These are phyloP conservation scores for Octomys mimax DNA, from an alignment of 2,797 vertebrate species.

Conservation along the genomic window DNA sequence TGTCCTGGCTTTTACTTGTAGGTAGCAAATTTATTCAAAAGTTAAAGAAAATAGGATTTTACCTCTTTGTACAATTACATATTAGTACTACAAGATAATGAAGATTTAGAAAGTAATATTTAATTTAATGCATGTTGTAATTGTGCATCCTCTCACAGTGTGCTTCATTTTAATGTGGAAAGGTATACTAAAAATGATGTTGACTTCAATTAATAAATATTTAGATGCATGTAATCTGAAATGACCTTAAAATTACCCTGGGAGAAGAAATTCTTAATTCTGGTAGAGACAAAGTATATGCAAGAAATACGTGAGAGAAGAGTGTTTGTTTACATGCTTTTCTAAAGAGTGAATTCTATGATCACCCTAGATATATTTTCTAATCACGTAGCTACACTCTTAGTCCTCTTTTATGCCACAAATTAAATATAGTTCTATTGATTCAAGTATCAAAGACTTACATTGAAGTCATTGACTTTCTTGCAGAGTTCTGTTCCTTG, in stretches of 20 bases:
- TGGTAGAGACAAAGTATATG: constrained; percentile 10
- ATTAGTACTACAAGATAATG: background rate
- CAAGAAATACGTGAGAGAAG: background rate
- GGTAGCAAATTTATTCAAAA: background rate
- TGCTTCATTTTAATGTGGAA: background rate
- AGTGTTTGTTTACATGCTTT: background rate
- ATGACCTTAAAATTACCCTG: background rate
- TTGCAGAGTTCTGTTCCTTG: constrained; percentile 5
- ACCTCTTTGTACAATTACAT: background rate
- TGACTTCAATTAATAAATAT: constrained; percentile 11
- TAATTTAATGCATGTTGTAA: background rate
- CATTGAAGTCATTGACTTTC: background rate
- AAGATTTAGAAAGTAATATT: constrained; percentile 7
- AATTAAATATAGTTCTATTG: constrained; percentile 57
- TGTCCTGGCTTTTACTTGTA: constrained; percentile 27
- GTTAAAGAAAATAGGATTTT: background rate
- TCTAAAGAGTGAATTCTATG: background rate
- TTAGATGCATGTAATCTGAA: constrained; percentile 28
- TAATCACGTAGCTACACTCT: constrained; percentile 3
- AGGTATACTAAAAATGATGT: constrained; percentile 16
- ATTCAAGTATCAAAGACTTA: constrained; percentile 21
- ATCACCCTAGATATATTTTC: constrained; percentile 13
- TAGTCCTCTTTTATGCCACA: background rate
- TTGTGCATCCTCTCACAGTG: background rate
- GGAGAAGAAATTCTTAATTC: constrained; percentile 2